phyloP scores from a whole-genome alignment of 2,113 vertebrate species.

The Tetrao urogallus region DNA sequence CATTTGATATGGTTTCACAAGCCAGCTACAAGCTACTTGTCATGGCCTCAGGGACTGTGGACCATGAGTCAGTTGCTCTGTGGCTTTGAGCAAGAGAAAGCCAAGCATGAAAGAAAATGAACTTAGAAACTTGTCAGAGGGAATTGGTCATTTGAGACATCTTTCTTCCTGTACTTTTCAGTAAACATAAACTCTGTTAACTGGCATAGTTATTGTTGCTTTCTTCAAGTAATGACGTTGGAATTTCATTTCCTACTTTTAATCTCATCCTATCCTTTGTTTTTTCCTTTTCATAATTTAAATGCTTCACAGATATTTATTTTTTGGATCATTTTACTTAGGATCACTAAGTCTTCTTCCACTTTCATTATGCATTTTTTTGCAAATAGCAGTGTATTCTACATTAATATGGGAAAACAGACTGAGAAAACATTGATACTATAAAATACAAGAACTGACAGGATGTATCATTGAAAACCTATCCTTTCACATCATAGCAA shows the following conservation, averaged over 20 bases:
- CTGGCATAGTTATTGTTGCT: background rate
- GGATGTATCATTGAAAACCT: background rate
- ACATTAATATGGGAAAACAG: background rate
- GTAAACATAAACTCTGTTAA: background rate
- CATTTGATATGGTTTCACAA: background rate
- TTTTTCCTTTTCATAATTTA: background rate
- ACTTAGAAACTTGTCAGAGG: background rate
- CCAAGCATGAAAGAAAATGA: background rate
- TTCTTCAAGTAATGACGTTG: background rate
- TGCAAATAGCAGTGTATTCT: background rate
- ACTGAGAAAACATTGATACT: background rate
- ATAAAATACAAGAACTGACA: background rate
- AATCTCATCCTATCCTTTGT: background rate
- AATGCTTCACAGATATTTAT: background rate
- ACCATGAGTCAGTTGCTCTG: background rate
- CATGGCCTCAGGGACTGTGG: background rate
- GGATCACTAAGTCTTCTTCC: background rate
- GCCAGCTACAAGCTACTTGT: background rate
- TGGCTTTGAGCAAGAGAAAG: background rate
- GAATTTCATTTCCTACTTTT: background rate
- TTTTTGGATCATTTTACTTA: background rate
- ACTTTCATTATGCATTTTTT: background rate
- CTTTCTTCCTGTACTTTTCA: background rate
- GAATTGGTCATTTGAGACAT: background rate
- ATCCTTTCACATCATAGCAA: background rate